Base-by-base conservation (phyloP, 2,113 vertebrate species). In the Dasypus novemcinctus region DNA sequence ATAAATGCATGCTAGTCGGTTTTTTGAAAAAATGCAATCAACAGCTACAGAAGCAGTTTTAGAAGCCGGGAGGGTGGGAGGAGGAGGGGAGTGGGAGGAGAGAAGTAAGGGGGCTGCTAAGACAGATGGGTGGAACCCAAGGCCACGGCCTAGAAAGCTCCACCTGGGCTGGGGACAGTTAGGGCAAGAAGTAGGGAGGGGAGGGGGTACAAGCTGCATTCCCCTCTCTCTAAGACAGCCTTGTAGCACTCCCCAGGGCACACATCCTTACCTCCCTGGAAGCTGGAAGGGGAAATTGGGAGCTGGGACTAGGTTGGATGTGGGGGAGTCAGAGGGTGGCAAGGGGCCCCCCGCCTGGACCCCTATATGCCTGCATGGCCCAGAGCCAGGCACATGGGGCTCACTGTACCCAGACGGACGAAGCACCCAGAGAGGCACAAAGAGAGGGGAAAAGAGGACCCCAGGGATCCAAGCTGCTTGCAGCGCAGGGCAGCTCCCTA, bases 401-500 rank as follows among this genome's bases (percentile, higher is more conserved):
- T n/a, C 46, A 21, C 15, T 31, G 12, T 4, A 41, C 14, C 72
- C 57, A 31, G 64, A 64, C 23, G 17, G 9, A 20, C 7, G 6
- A 75, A 33, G 29, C 33, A 7, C 36, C 2, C 33, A n/a, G 59
- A 0, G 0, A 64, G 29, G 23, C 43, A 36, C 29, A 87, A 25
- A 41, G 41, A 21, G 59, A 12, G 4, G 41, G 25, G 27, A 17
- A 4, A 4, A 38, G 27, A 7, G 54, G 31, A 20, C n/a, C 18
- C 54, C 14, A 87, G 13, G 21, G 4, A 11, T 49, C 38, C 6
- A 25, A 5, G 3, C 20, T 76, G 31, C 13, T 21, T 52, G 4
- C 17, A 1, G 7, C 9, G 8, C 31, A 43, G 25, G 0, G 0
- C 9, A 25, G 57, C 21, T 5, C 17, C 49, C 78, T 31, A 54